Base-by-base conservation (phyloP, 1,140 invertebrate genomes). In the Caenorhabditis inopinata region DNA sequence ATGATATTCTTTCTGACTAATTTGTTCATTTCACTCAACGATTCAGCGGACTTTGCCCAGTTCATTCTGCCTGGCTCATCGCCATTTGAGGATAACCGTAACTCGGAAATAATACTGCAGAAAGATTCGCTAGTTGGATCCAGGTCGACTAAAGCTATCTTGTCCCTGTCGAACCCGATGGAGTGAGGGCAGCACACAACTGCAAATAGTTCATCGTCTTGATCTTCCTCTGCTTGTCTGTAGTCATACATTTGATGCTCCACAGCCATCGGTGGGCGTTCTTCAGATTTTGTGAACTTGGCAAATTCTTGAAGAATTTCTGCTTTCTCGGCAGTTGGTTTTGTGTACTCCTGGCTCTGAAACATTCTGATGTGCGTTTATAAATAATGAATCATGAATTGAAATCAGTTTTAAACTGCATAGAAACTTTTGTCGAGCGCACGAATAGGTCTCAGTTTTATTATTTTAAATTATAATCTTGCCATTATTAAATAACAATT, bases 51-150 rank as follows among this genome's bases (percentile, higher is more conserved):
- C n/a, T 58, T 51, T 6, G 62, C 58, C 78, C 78, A 79, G 45
- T 79, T 79, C 21, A 79, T 79, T 47, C 78, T 47, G 14, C 78
- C 78, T 18, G 78, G 78, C 35, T 79, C 78, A 14, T 79, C 62
- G 35, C 78, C 78, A 49, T 68, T 68, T 7, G 58, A 68, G 6
- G 58, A 18, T 42, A 68, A 21, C 12, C 9, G 14, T n/a, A 68
- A 21, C 23, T 68, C 58, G 12, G 58, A 68, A 9, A 68, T 4
- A 21, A 38, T 68, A 0, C 29, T 68, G n/a, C 58, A 68, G n/a
- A 38, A 68, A 11, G 58, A 38, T 7, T 38, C 29, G 38, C 58
- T 68, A 0, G 58, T 38, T 21, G 58, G 58, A 38, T 68, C 58
- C 58, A 68, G 9, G 23, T 68, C 58, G 7, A 68, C 9, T 11